Conservation (phyloP, 2,888 invertebrate species). For the Drosophila meridiana region DNA sequence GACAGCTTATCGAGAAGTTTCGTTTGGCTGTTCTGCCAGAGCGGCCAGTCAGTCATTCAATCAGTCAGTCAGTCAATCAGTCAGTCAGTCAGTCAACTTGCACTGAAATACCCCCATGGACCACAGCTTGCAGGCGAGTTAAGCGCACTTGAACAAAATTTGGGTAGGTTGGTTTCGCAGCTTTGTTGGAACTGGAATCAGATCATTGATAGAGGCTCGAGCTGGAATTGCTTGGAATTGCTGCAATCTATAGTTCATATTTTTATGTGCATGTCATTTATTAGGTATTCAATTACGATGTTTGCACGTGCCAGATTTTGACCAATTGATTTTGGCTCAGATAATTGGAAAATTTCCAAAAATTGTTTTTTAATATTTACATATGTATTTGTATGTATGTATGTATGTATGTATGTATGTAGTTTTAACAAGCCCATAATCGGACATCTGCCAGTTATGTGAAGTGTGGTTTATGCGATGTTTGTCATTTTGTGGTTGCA, state of each 20-base stretch:
- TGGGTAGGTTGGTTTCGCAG: constrained; percentile 12
- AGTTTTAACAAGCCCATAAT: constrained; percentile 2
- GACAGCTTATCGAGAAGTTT: constrained; percentile 55
- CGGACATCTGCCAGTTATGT: constrained; percentile 12
- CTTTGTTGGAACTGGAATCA: background rate
- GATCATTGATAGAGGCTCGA: constrained; percentile 44
- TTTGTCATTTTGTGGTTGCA: constrained; percentile 22
- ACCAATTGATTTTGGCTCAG: background rate
- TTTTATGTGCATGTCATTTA: background rate
- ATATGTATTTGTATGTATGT: background rate
- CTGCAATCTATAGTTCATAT: background rate
- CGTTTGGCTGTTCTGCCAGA: constrained; percentile 64
- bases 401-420: background rate
- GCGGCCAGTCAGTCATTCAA: constrained; percentile 23
- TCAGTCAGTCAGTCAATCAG: constrained; percentile 37
- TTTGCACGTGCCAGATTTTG: constrained; percentile 6
- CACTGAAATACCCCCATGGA: constrained; percentile 50
- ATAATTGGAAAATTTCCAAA: constrained; percentile 6
- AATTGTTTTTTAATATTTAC: background rate
- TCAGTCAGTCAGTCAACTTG: constrained; percentile 43
- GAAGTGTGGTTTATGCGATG: constrained; percentile 4
- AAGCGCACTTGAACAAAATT: constrained; percentile 39
- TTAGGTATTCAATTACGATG: constrained; percentile 1
- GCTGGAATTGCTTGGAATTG: background rate
- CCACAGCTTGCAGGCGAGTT: constrained; percentile 20